phyloP scores from a whole-genome alignment of 2,113 vertebrate species.

The Carassius carassius region DNA sequence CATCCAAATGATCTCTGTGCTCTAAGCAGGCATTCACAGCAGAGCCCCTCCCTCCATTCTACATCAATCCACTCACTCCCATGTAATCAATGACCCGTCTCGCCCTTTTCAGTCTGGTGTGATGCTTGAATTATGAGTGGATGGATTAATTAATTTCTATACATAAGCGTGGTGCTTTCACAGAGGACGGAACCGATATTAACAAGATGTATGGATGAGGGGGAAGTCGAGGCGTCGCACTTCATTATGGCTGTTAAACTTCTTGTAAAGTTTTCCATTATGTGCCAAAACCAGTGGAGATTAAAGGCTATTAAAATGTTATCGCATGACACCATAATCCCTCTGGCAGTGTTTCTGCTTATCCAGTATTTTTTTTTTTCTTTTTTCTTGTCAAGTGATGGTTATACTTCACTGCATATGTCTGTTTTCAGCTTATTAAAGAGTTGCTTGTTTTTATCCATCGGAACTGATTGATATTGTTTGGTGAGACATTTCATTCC shows the following conservation, averaged over 20 bases:
- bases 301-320: slow-evolving; percentile 61
- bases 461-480: neutral
- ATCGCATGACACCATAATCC: slow-evolving; percentile 64
- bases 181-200: slow-evolving; percentile 61
- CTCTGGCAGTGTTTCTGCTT: slow-evolving; percentile 55
- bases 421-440: slow-evolving; percentile 12
- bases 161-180: slow-evolving; percentile 64
- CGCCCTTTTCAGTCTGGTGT: slow-evolving; percentile 62
- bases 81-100: slow-evolving; percentile 64
- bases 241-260: slow-evolving; percentile 52
- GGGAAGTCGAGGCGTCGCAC: neutral
- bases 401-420: neutral
- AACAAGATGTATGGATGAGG: slow-evolving; percentile 62
- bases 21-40: slow-evolving; percentile 62
- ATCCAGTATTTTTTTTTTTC: neutral
- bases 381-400: slow-evolving; percentile 32
- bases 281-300: slow-evolving; percentile 52
- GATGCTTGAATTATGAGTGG: slow-evolving; percentile 73
- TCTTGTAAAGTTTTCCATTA: slow-evolving; percentile 58
- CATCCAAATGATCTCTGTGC: slow-evolving; percentile 65
- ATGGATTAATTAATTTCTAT: slow-evolving; percentile 73
- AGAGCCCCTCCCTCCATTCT: slow-evolving; percentile 38
- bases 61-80: slow-evolving; percentile 18
- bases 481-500: slow-evolving; percentile 29
- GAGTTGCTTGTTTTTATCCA: slow-evolving; percentile 12